Evolutionary conservation across 2,113 vertebrate genomes (phyloP).

Genomic region (Heterochromis multidens): DNA sequence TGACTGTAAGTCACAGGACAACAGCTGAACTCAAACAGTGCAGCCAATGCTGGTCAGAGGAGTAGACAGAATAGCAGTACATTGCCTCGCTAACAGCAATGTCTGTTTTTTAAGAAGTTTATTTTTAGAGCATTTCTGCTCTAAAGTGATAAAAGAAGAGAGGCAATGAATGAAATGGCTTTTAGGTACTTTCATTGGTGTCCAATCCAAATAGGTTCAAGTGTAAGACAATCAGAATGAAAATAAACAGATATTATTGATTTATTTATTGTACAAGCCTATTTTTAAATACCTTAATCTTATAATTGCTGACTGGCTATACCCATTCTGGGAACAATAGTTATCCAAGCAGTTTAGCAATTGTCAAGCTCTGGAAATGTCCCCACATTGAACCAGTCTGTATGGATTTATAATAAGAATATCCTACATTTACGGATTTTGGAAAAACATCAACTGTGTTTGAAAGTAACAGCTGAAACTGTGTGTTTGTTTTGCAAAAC

Average conservation of each 20-base stretch:
- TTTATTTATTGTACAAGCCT: not conserved
- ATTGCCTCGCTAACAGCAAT: not conserved
- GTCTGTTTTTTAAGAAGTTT: not conserved
- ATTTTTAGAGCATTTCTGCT: not conserved
- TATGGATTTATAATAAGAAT: accelerated
- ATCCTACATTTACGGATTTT: no score
- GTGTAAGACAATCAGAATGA: not conserved
- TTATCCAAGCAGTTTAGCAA: not conserved
- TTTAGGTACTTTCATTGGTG: not conserved
- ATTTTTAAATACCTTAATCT: not conserved
- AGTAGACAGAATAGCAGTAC: not conserved
- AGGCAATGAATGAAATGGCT: not conserved
- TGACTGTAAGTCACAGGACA: constrained; percentile 22
- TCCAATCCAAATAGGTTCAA: not conserved
- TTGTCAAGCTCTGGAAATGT: not conserved
- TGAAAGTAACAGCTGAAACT: not conserved
- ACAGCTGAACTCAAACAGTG: constrained; percentile 6
- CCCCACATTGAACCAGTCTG: not conserved
- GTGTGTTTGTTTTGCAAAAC: not conserved
- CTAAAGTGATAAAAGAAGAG: not conserved
- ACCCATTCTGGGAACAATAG: not conserved
- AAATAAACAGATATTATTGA: not conserved
- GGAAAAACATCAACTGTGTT: not conserved
- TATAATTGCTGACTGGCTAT: not conserved
- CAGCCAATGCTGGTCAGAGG: not conserved